These are phyloP conservation scores for Dioctria linearis DNA, from an alignment of 2,888 invertebrate genomes.

Conservation along the genomic window DNA sequence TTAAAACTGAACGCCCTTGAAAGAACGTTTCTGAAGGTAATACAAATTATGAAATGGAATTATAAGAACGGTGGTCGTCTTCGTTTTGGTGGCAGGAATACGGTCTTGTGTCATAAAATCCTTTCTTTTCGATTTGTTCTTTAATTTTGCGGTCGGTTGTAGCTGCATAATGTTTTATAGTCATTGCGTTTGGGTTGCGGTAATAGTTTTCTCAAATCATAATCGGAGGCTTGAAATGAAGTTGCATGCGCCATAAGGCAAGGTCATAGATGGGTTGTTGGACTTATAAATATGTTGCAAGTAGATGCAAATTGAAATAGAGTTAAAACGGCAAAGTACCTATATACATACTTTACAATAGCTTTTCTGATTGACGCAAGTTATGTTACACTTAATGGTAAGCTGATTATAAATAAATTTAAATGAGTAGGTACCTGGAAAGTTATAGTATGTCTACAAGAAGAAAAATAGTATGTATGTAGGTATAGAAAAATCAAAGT, in stretches of 20 bases:
- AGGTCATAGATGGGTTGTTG: slow-evolving; percentile 55
- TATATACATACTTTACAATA: too few species aligned
- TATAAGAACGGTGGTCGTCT: not conserved
- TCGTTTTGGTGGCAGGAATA: not conserved
- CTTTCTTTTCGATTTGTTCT: slow-evolving; percentile 10
- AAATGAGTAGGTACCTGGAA: too few species aligned
- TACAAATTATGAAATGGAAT: slow-evolving; percentile 22
- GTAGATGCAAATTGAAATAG: not conserved
- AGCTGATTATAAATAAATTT: too few species aligned
- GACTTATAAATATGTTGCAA: slow-evolving; percentile 19
- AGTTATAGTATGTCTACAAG: too few species aligned
- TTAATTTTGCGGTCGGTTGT: slow-evolving; percentile 11
- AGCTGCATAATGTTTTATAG: slow-evolving; percentile 11
- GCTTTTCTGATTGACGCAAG: too few species aligned
- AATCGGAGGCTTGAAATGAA: slow-evolving; percentile 48
- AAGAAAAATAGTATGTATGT: too few species aligned
- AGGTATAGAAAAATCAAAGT: too few species aligned
- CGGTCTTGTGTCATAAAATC: not conserved
- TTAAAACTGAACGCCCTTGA: slow-evolving; percentile 56
- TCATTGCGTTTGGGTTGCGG: not conserved
- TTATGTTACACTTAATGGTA: too few species aligned
- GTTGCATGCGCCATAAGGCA: slow-evolving; percentile 48
- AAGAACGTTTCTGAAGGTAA: slow-evolving; percentile 51
- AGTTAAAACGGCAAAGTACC: too few species aligned
- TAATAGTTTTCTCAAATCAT: slow-evolving; percentile 31